phyloP scores from a whole-genome alignment of 1,140 invertebrate species.

The Caligus rogercresseyi region DNA sequence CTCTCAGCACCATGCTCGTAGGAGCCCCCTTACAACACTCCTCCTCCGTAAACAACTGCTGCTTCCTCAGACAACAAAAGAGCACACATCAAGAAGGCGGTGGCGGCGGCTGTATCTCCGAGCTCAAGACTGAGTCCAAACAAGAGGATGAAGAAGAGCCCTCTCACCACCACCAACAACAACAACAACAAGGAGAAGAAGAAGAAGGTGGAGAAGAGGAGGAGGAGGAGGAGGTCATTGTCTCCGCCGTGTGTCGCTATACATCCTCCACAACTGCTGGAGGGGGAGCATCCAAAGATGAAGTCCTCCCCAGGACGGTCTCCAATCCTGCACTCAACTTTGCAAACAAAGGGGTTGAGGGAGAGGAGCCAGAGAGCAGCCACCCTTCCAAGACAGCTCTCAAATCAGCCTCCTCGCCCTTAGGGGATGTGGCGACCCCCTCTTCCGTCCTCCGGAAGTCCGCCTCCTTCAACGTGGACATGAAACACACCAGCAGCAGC shows the following conservation, averaged over 20 bases:
- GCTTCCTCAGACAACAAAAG: background rate
- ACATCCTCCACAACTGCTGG: background rate
- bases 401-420: background rate
- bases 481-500: too few species aligned
- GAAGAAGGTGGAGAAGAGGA: conserved; percentile 1
- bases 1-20: background rate
- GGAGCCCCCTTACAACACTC: conserved; percentile 1
- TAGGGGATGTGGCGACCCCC: background rate
- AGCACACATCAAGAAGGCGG: background rate
- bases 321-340: background rate
- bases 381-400: background rate
- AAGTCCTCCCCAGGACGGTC: background rate
- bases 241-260: background rate
- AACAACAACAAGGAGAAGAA: background rate
- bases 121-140: background rate
- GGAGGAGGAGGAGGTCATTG: background rate
- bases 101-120: background rate
- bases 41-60: background rate
- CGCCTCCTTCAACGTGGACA: background rate
- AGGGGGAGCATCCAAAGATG: background rate
- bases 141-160: background rate
- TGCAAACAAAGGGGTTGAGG: background rate
- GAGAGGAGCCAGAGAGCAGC: background rate
- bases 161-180: background rate
- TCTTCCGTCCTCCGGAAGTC: background rate